These are phyloP conservation scores for Silurus asotus DNA, from an alignment of 2,113 vertebrate genomes.

Conservation along the genomic window DNA sequence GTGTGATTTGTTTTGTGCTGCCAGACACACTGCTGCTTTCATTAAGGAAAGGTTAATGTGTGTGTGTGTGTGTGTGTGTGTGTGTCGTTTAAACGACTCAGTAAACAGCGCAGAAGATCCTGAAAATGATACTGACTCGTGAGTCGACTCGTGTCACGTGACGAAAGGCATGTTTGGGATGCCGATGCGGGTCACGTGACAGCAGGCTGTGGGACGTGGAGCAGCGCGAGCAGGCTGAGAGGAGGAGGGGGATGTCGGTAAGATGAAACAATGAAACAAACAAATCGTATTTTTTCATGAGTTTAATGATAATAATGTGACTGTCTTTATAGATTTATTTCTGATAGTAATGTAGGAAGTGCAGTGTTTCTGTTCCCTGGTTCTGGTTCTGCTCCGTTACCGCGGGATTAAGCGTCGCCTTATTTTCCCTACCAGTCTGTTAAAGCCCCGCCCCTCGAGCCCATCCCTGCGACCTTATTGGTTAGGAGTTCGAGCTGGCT, in stretches of 20 bases:
- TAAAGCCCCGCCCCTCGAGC: not conserved
- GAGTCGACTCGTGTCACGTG: slow-evolving; percentile 10
- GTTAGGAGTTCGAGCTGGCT: not conserved
- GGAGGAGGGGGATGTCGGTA: not conserved
- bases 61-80: too few species aligned
- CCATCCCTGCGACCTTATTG: not conserved
- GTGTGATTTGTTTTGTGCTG: too few species aligned
- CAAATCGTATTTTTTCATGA: not conserved
- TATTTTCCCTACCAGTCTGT: not conserved
- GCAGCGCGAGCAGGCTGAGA: not conserved
- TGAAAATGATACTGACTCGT: not conserved
- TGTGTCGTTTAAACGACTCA: not conserved
- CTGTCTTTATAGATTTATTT: too few species aligned
- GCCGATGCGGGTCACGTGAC: slow-evolving; percentile 8
- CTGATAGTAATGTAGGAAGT: not conserved
- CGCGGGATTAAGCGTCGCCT: too few species aligned
- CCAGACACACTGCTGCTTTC: too few species aligned
- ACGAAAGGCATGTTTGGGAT: not conserved
- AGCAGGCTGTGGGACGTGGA: not conserved
- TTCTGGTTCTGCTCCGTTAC: not conserved
- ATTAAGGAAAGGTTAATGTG: too few species aligned
- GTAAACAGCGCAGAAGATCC: not conserved
- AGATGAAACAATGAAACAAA: not conserved
- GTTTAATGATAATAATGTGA: not conserved
- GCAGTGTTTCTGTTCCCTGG: not conserved